Evolutionary conservation across 2,113 vertebrate genomes (phyloP), one percentile per base, ranked within the genome.

Genomic region (Eublepharis macularius): DNA sequence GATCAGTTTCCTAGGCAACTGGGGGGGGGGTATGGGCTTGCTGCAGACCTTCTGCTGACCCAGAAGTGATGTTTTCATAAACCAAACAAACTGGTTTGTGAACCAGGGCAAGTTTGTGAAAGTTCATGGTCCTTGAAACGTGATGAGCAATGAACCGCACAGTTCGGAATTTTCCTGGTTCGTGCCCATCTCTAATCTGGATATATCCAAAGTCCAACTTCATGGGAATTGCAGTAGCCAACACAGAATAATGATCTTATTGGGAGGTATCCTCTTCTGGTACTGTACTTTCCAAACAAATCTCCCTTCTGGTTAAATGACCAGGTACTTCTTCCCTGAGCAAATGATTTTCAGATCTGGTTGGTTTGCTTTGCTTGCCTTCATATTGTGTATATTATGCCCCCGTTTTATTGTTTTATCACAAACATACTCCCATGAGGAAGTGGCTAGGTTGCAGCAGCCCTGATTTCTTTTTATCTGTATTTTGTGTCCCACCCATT

Each of bases 401-500:
- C 29, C 29, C 21, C 16, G 29, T 73, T 57, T 26, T 57, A 43
- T 54, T 29, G 68, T 41, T 80, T 47, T 47, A 34, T 39, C 41
- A 72, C 4, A 45, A 49, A 74, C 51, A 45, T 16, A 41, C 13
- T 80, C 68, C 66, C 24, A 29, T 9, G 4, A 43, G 76, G 26
- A 73, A 85, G 69, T 41, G 54, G 34, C 14, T 72, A 24, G 9
- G 13, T 82, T 49, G 78, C 36, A 81, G 26, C 73, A 3, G 81
- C 17, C 5, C 0, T 0, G 70, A 84, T 29, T 47, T 86, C 75
- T 41, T 88, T 87, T 84, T 69, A 47, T 54, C 29, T 75, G 4
- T 0, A 2, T 72, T 88, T 87, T 26, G 85, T 88, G 76, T 8
- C 68, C 69, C 32, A 86, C 75, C 73, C 83, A 41, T 70, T 87